Conservation (phyloP, 2,888 invertebrate genomes). For the Melanophora roralis region DNA sequence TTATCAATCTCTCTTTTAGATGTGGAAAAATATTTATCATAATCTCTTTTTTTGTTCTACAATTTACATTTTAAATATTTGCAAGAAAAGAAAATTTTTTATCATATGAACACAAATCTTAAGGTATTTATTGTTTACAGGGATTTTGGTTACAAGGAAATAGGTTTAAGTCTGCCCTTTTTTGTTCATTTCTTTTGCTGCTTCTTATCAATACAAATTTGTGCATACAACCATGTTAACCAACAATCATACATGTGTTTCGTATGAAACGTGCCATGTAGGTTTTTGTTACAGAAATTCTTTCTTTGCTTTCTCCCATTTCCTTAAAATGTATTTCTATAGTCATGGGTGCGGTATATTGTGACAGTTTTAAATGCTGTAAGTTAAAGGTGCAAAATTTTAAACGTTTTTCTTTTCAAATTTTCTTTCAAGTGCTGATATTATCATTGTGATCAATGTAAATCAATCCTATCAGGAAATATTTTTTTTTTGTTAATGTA, state of each 20-base stretch:
- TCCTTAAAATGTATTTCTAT: constrained; percentile 26
- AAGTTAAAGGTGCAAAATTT: constrained; percentile 55
- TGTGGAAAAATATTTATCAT: constrained; percentile 37
- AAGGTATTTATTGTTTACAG: constrained; percentile 57
- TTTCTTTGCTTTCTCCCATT: constrained; percentile 5
- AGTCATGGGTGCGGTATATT: constrained; percentile 62
- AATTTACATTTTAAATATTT: constrained; percentile 15
- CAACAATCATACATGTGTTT: constrained; percentile 50
- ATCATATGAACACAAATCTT: constrained; percentile 42
- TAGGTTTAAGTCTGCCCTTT: constrained; percentile 55
- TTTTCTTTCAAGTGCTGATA: constrained; percentile 9
- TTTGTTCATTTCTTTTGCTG: constrained; percentile 10
- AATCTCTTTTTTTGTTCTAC: constrained; percentile 7
- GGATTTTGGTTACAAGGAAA: constrained; percentile 62
- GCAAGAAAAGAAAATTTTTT: constrained; percentile 32
- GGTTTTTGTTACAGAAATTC: constrained; percentile 13
- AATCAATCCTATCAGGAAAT: constrained; percentile 56
- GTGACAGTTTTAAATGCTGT: constrained; percentile 58
- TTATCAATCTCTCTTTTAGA: constrained; percentile 55
- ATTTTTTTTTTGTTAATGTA: constrained; percentile 13
- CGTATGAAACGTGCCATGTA: constrained; percentile 55
- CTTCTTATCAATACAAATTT: not conserved
- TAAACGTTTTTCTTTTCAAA: not conserved
- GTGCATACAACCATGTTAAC: not conserved
- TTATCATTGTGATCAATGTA: constrained; percentile 24